These are phyloP conservation scores for Trichopria drosophilae DNA, from an alignment of 2,888 invertebrate genomes.

Conservation along the genomic window DNA sequence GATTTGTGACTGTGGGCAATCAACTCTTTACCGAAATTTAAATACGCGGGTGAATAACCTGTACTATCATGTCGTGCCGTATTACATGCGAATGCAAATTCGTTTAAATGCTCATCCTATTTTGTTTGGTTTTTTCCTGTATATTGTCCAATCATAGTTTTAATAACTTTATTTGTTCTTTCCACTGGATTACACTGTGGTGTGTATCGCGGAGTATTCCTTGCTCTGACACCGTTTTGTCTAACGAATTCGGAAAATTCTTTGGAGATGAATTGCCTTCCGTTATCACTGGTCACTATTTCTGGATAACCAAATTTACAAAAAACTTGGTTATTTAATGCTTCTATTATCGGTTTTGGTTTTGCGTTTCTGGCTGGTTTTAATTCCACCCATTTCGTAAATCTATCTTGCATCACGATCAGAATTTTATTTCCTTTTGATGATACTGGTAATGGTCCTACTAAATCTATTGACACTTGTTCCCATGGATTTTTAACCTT, in stretches of 20 bases:
- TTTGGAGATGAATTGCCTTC: conserved; percentile 28
- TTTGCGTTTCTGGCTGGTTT: background rate
- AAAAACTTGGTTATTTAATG: conserved; percentile 1
- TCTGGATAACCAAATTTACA: conserved; percentile 14
- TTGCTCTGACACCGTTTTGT: conserved; percentile 26
- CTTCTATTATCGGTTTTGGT: background rate
- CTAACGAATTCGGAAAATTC: conserved; percentile 4
- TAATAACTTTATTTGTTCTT: conserved; percentile 42
- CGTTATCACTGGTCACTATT: conserved; percentile 32
- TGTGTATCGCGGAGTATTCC: conserved; percentile 40
- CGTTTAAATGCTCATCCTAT: conserved; percentile 37
- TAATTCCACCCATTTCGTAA: no score
- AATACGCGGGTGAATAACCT: conserved; percentile 36
- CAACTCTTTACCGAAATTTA: conserved; percentile 32
- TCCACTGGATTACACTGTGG: conserved; percentile 50
- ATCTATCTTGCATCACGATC: conserved; percentile 1
- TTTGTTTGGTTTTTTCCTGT: conserved; percentile 39
- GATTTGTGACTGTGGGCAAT: no score
- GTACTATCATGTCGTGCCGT: conserved; percentile 34
- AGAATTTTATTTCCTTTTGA: background rate
- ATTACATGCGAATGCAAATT: conserved; percentile 36
- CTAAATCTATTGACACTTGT: background rate
- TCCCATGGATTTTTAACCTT: background rate
- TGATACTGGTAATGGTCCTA: no score
- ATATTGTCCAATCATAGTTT: conserved; percentile 47